Evolutionary conservation across 1,140 invertebrate species (phyloP), one percentile per base, ranked within the genome.

Genomic region (Coelopa frigida): DNA sequence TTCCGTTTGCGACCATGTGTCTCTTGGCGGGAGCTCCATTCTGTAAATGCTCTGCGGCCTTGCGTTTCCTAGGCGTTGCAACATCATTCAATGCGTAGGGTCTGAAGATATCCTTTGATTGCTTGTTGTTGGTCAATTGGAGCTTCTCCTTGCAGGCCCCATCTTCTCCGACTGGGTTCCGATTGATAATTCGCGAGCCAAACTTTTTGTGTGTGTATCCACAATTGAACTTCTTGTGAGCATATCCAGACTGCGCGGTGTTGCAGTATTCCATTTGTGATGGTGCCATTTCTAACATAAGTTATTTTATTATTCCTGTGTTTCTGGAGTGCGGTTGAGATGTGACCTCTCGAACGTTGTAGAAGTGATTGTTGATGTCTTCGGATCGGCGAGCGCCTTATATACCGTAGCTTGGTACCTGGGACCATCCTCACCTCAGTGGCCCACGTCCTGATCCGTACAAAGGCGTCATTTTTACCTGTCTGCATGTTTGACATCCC

Each of bases 151-250:
- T n/a, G 14, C 31, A 27, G 31, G 31, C 41, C 23, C 33, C 33
- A n/a, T 31, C 33, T 15, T 32, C 23, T n/a, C 5, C 33, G 17
- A 35, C 20, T 20, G n/a, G n/a, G n/a, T 43, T 20, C 6, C 41
- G 6, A 14, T 31, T 10, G 21, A 26, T 43, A 3, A 43, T n/a
- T 3, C 41, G 27, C 18, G 33, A 11, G 5, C 41, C 41, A 17
- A 43, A n/a, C 33, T 43, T 43, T n/a, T 43, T 43, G 17, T 43
- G 41, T 43, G 41, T 21, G 33, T 43, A 43, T 10, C 26, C 41
- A 21, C 41, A 32, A 14, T 43, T 43, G 41, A 43, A 43, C 41
- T 43, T 43, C 27, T 43, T 43, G 41, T 43, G 41, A 31, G 26
- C 33, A 31, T 43, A 43, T 43, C 41, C 41, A 26, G 31, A 43